A percentile compares a stretch with the other conserved stretches of the same genome.
Evolutionary conservation across 2,113 vertebrate genomes (phyloP).

Genomic region (Epinephelus fuscoguttatus): DNA sequence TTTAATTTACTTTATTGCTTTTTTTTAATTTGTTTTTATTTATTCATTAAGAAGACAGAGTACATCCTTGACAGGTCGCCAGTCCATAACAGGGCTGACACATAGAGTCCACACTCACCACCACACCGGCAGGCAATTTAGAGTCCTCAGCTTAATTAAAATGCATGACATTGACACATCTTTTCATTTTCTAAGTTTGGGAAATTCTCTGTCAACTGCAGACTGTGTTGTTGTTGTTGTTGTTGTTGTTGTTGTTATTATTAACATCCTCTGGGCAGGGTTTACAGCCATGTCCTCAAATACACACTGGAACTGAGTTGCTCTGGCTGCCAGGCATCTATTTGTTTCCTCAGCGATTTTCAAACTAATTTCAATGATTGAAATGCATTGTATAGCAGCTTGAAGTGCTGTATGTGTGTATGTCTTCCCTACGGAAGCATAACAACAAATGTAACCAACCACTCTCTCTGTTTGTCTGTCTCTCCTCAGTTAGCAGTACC

Average conservation of each 20-base stretch:
- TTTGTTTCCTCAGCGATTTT: conserved; percentile 5
- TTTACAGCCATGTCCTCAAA: not conserved
- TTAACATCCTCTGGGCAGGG: not conserved
- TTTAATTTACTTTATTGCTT: not conserved
- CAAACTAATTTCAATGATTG: not conserved
- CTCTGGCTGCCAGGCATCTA: not conserved
- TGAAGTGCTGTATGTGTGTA: not conserved
- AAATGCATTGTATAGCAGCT: not conserved
- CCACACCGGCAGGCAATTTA: too few species aligned
- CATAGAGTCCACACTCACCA: too few species aligned
- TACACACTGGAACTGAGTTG: not conserved
- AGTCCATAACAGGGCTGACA: too few species aligned
- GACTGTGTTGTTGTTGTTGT: not conserved
- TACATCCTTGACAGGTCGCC: too few species aligned
- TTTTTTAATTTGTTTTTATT: not conserved
- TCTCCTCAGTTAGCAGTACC: conserved; percentile 73
- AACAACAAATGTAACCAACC: not conserved
- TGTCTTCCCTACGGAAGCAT: not conserved
- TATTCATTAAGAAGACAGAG: too few species aligned
- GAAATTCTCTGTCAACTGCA: not conserved
- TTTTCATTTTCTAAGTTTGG: too few species aligned
- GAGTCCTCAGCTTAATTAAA: too few species aligned
- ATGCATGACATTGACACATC: too few species aligned
- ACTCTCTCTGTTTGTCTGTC: conserved; percentile 9
- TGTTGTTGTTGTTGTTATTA: too few species aligned